These are phyloP conservation scores for Gryllus bimaculatus DNA, from an alignment of 1,140 invertebrate species.

Conservation along the genomic window DNA sequence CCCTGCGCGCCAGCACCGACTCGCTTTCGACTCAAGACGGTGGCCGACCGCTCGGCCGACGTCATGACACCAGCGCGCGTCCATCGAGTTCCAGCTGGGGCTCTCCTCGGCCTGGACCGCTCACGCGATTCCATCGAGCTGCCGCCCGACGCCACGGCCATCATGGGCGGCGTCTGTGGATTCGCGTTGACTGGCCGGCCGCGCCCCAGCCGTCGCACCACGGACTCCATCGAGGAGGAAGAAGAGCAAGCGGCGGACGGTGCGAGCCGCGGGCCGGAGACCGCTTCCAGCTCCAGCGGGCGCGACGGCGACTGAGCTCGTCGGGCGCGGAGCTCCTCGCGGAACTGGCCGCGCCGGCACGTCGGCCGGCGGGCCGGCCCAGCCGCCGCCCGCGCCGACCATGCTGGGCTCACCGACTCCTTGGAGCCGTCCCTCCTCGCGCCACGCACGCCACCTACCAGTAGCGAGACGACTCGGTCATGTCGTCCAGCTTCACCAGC, in stretches of 20 bases:
- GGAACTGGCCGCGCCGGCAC: conserved; percentile 27
- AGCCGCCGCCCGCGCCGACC: conserved; percentile 37
- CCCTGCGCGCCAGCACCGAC: conserved; percentile 40
- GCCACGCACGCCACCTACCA: conserved; percentile 74
- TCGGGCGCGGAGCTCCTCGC: conserved; percentile 37
- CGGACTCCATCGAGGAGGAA: conserved; percentile 33
- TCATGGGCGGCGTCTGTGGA: conserved; percentile 45
- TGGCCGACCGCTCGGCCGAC: conserved; percentile 31
- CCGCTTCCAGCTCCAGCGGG: conserved; percentile 32
- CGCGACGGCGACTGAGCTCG: conserved; percentile 38
- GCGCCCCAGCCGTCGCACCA: conserved; percentile 25
- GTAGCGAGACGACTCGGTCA: conserved; percentile 67
- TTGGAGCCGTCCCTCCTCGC: conserved; percentile 58
- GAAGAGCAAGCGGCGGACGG: conserved; percentile 31
- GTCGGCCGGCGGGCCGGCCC: background rate
- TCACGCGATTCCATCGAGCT: conserved; percentile 34
- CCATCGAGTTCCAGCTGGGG: conserved; percentile 44
- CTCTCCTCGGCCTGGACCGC: conserved; percentile 30
- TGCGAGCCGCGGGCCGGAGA: conserved; percentile 22
- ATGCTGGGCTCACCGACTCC: conserved; percentile 57
- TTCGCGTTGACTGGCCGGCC: conserved; percentile 45
- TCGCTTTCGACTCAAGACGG: conserved; percentile 46
- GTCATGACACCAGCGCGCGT: conserved; percentile 51
- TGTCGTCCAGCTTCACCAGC: conserved; percentile 71
- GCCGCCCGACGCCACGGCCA: conserved; percentile 36